These are phyloP conservation scores for Oryzaephilus surinamensis DNA, from an alignment of 1,140 invertebrate species.

Conservation along the genomic window DNA sequence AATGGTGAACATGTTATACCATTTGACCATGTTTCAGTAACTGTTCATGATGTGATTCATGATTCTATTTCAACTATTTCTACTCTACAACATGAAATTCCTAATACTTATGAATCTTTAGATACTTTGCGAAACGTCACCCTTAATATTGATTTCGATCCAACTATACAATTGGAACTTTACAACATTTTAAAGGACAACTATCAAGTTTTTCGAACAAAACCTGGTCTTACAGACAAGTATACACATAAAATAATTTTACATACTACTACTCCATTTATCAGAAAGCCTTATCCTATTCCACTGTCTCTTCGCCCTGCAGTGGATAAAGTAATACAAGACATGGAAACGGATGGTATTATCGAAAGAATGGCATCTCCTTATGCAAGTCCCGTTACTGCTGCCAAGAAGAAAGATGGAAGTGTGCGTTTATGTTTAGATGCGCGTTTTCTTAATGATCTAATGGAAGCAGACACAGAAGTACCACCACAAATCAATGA, in stretches of 20 bases:
- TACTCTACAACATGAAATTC: too few species aligned
- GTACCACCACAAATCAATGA: conserved; percentile 11
- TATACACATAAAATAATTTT: neutral
- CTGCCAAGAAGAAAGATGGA: conserved; percentile 4
- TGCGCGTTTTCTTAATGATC: conserved; percentile 19
- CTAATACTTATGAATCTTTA: too few species aligned
- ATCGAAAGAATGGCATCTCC: neutral
- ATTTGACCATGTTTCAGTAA: too few species aligned
- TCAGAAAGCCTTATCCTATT: neutral
- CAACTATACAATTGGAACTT: too few species aligned
- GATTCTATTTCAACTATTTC: too few species aligned
- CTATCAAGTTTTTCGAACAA: too few species aligned
- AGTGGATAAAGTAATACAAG: neutral
- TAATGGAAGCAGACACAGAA: conserved; percentile 21
- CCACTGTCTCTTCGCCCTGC: neutral
- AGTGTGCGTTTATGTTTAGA: conserved; percentile 22
- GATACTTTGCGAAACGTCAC: too few species aligned
- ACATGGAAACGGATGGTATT: neutral
- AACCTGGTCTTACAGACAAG: conserved; percentile 15
- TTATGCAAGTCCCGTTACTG: conserved; percentile 1
- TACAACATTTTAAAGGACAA: too few species aligned
- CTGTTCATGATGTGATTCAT: too few species aligned
- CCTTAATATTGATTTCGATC: too few species aligned
- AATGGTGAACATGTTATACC: too few species aligned
- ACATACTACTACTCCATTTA: neutral